Base-by-base conservation (phyloP, 2,888 invertebrate genomes). In the Tuta absoluta region DNA sequence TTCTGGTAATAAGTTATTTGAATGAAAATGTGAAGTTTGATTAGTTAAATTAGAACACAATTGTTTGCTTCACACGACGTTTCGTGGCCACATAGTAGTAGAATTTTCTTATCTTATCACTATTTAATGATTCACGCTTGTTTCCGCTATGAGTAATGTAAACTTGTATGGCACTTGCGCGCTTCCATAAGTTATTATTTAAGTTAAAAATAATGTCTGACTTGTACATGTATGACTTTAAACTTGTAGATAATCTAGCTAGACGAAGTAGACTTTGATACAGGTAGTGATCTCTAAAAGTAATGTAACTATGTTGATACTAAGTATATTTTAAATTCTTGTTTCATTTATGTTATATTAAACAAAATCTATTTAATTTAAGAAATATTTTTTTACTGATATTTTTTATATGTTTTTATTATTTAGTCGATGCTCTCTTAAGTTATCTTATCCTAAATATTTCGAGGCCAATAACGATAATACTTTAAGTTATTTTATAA, bases 211-310 rank as follows among this genome's bases (percentile, higher is more conserved):
- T 57, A 57, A 24, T 56, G 10, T 28, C 14, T 33, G 14, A 24
- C 51, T 24, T 28, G 24, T 48, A 60, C 10, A 64, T 65, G 65
- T 68, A 72, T 28, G 71, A 69, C 71, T 71, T 75, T 73, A 72
- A 70, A 68, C 72, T 71, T 79, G 74, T 79, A 78, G 75, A 76
- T 80, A 70, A 66, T 71, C 69, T 74, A 75, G 70, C 69, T 37
- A 37, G n/a, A n/a, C n/a, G n/a, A 75, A 63, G 72, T 73, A 76
- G 76, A 73, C 73, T 73, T 79, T 78, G 79, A 75, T 77, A 76
- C 78, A 75, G 76, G 80, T 81, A 79, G 80, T 86, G 87, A 87
- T 88, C 87, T 87, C 87, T 80, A 71, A 77, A 77, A 77, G 71
- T 75, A 79, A 77, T 71, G 77, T 78, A 53, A 75, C 73, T 48